These are phyloP conservation scores for Sialis lutaria DNA, from an alignment of 2,888 invertebrate genomes.

Conservation along the genomic window DNA sequence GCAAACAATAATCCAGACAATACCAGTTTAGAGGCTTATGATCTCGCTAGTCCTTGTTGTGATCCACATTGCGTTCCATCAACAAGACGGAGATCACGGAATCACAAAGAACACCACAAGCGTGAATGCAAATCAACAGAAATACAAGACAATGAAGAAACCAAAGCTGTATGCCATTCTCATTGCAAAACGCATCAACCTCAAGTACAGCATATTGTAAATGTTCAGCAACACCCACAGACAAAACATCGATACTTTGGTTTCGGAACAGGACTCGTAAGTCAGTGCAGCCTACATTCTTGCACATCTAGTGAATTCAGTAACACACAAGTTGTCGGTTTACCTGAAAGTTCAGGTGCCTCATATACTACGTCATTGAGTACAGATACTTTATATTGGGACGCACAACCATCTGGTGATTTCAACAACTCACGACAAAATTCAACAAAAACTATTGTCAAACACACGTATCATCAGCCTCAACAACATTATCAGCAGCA, in stretches of 20 bases:
- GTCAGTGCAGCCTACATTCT: slow-evolving; percentile 67
- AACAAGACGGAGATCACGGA: slow-evolving; percentile 28
- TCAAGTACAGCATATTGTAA: slow-evolving; percentile 24
- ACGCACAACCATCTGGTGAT: slow-evolving; percentile 25
- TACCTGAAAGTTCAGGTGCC: slow-evolving; percentile 52
- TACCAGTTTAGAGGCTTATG: slow-evolving; percentile 70
- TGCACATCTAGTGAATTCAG: slow-evolving; percentile 63
- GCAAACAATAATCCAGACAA: slow-evolving; percentile 47
- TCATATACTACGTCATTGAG: slow-evolving; percentile 75
- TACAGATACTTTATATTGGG: slow-evolving; percentile 77
- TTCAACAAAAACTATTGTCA: slow-evolving; percentile 20
- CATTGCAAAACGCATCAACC: slow-evolving; percentile 21
- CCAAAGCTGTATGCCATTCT: slow-evolving; percentile 8
- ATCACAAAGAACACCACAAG: slow-evolving; percentile 39
- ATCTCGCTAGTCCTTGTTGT: slow-evolving; percentile 72
- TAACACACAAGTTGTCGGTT: slow-evolving; percentile 34
- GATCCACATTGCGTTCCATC: slow-evolving; percentile 73
- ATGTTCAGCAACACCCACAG: slow-evolving; percentile 20
- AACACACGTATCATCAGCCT: slow-evolving; percentile 26
- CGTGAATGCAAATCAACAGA: slow-evolving; percentile 4
- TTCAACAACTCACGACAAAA: slow-evolving; percentile 23
- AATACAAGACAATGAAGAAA: slow-evolving; percentile 5
- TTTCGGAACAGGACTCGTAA: slow-evolving; percentile 49
- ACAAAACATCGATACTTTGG: slow-evolving; percentile 34
- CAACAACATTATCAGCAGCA: slow-evolving; percentile 22